phyloP scores from a whole-genome alignment of 2,888 invertebrate genomes.

The Synergus japonicus region DNA sequence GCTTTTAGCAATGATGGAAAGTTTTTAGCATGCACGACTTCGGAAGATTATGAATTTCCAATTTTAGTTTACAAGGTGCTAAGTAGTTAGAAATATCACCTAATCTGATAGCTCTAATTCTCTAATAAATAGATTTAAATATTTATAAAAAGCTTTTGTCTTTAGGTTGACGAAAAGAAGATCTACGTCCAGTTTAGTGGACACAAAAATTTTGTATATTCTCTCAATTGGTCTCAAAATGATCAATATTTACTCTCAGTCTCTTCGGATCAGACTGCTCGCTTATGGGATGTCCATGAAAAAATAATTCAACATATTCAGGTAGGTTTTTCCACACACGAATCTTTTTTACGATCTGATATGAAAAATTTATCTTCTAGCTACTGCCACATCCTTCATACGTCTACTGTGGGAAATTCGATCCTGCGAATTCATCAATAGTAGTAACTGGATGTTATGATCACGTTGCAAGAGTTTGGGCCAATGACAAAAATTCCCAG shows the following conservation, averaged over 20 bases:
- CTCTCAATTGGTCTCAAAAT: constrained; percentile 81
- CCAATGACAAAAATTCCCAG: constrained; percentile 52
- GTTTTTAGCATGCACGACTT: constrained; percentile 79
- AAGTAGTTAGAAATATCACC: background rate
- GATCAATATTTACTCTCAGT: constrained; percentile 80
- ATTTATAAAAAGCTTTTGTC: constrained; percentile 17
- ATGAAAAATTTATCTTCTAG: constrained; percentile 65
- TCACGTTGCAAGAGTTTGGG: constrained; percentile 83
- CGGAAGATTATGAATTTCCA: constrained; percentile 78
- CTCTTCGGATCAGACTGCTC: constrained; percentile 84
- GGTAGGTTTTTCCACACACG: constrained; percentile 58
- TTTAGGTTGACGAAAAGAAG: constrained; percentile 77
- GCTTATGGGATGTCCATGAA: constrained; percentile 80
- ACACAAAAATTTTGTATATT: constrained; percentile 84
- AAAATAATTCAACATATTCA: constrained; percentile 74
- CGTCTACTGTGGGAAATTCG: constrained; percentile 82
- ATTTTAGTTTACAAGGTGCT: constrained; percentile 79
- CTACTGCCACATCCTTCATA: constrained; percentile 84
- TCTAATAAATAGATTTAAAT: background rate
- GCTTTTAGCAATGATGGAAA: constrained; percentile 79
- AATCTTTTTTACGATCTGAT: background rate
- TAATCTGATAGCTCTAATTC: background rate
- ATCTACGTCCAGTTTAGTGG: constrained; percentile 77
- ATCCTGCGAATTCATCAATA: constrained; percentile 77
- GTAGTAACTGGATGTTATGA: constrained; percentile 84